Evolutionary conservation across 1,140 invertebrate genomes (phyloP).

Genomic region (Neelides sp.): DNA sequence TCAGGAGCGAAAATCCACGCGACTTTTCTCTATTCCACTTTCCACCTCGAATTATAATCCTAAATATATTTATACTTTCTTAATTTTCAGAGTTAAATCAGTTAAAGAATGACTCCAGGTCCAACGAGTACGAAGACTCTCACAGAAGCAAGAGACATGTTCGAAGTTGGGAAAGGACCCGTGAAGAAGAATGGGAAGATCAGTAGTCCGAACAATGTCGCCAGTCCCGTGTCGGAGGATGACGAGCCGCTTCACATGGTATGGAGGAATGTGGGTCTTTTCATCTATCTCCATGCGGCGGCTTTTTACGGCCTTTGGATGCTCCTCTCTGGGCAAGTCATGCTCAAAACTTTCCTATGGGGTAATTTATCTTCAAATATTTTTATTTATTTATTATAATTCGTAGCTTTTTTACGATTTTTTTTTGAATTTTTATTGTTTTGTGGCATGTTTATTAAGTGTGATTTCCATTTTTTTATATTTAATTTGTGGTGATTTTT

Average conservation of each 20-base stretch:
- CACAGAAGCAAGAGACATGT: not conserved
- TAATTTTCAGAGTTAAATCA: not conserved
- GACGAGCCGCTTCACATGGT: constrained; percentile 48
- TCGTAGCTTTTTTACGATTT: constrained; percentile 56
- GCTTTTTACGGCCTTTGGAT: constrained; percentile 75
- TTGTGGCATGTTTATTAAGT: no score
- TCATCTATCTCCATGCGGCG: constrained; percentile 68
- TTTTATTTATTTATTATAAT: constrained; percentile 30
- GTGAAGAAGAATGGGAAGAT: not conserved
- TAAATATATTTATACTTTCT: not conserved
- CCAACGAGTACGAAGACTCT: constrained; percentile 21
- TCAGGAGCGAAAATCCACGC: no score
- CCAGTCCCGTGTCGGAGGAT: not conserved
- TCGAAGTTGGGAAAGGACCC: not conserved
- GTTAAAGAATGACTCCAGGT: constrained; percentile 16
- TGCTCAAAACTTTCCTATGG: constrained; percentile 55
- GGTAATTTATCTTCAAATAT: constrained; percentile 58
- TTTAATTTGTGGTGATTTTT: no score
- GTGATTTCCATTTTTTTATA: no score
- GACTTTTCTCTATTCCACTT: no score
- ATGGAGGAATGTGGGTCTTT: constrained; percentile 83
- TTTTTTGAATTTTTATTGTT: no score
- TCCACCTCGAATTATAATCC: no score
- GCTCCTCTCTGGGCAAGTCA: constrained; percentile 44
- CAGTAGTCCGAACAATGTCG: no score